Evolutionary conservation across 2,888 invertebrate genomes (phyloP).

Genomic region (Phasia obesa): DNA sequence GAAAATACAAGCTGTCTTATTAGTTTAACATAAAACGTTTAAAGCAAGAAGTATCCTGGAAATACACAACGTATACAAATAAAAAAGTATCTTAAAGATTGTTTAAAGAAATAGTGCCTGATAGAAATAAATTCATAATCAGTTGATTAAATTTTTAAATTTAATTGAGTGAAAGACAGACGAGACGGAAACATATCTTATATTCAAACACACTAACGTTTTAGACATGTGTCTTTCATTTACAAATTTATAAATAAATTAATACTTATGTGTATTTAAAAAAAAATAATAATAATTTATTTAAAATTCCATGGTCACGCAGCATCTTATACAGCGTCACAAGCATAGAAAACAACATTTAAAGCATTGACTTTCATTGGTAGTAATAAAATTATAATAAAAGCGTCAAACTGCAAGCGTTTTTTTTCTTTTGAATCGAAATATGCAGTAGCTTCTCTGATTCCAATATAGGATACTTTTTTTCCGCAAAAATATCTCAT

Average conservation of each 20-base stretch:
- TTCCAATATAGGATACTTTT: too few relatives aligned
- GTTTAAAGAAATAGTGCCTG: too few relatives aligned
- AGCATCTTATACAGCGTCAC: not conserved
- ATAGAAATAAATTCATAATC: too few relatives aligned
- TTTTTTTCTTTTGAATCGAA: too few relatives aligned
- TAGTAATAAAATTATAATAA: not conserved
- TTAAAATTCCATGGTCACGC: conserved; percentile 16
- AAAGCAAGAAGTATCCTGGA: not conserved
- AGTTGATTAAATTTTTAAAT: too few relatives aligned
- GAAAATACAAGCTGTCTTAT: not conserved
- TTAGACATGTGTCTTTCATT: not conserved
- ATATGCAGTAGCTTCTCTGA: too few relatives aligned
- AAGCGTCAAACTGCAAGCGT: conserved; percentile 29
- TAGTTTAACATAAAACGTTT: not conserved
- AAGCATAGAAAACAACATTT: not conserved
- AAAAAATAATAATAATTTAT: conserved; percentile 20
- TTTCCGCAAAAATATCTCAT: too few relatives aligned
- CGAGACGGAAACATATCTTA: too few relatives aligned
- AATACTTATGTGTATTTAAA: not conserved
- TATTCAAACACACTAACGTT: too few relatives aligned
- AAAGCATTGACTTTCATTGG: conserved; percentile 13
- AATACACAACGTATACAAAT: not conserved
- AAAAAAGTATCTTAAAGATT: not conserved
- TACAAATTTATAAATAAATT: not conserved
- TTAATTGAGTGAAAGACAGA: too few relatives aligned